These are phyloP conservation scores for Vannuccia rotundouncinata DNA, from an alignment of 2,888 invertebrate genomes.

Conservation along the genomic window DNA sequence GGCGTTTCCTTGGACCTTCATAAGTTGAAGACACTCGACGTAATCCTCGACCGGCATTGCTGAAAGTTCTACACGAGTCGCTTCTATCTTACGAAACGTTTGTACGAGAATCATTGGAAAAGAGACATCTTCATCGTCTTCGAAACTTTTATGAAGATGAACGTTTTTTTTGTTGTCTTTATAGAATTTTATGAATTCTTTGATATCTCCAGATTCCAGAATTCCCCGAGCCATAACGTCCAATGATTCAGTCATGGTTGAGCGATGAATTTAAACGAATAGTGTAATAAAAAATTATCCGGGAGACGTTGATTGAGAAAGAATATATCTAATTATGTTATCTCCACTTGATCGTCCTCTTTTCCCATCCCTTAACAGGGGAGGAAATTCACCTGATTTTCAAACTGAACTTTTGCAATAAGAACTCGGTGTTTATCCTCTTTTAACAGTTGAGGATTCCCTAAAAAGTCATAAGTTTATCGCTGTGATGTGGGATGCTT, in stretches of 20 bases:
- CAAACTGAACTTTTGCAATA: background rate
- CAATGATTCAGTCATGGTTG: background rate
- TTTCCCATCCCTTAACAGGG: background rate
- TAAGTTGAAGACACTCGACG: conserved; percentile 32
- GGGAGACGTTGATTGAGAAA: background rate
- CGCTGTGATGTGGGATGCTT: background rate
- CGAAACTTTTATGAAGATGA: conserved; percentile 19
- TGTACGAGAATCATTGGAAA: conserved; percentile 39
- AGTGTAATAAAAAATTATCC: too few relatives aligned
- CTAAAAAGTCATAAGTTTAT: background rate
- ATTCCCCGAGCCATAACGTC: conserved; percentile 5
- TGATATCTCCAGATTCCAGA: conserved; percentile 29
- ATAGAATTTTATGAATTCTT: conserved; percentile 4
- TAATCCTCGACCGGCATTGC: conserved; percentile 34
- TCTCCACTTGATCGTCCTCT: background rate
- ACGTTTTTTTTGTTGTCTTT: conserved; percentile 23
- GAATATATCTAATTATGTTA: background rate
- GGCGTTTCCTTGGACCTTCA: conserved; percentile 62
- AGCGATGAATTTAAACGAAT: background rate
- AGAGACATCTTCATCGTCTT: conserved; percentile 36
- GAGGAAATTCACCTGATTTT: background rate
- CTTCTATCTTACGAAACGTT: conserved; percentile 36
- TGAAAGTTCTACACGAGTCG: background rate
- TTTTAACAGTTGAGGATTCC: background rate
- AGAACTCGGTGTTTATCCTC: background rate